phyloP scores from a whole-genome alignment of 2,113 vertebrate species.

The Crypturellus undulatus region DNA sequence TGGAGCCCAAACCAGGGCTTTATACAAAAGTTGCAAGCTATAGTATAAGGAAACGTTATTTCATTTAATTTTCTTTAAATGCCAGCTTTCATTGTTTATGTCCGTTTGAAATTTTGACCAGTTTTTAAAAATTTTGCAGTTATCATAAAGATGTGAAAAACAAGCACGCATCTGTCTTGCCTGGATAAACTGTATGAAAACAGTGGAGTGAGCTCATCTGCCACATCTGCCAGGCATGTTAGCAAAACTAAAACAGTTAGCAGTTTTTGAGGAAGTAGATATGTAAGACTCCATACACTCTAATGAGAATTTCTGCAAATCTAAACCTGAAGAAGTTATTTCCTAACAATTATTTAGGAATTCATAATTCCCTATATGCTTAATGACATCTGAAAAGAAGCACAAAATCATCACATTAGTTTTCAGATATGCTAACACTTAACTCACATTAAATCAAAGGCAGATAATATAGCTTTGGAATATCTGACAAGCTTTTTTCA shows the following conservation, averaged over 20 bases:
- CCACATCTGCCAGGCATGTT: neutral
- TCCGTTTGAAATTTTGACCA: neutral
- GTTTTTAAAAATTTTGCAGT: neutral
- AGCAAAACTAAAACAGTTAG: neutral
- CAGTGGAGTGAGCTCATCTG: neutral
- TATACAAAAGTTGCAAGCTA: neutral
- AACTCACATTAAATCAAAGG: neutral
- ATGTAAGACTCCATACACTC: neutral
- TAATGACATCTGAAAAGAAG: slow-evolving; percentile 18
- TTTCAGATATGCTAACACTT: slow-evolving; percentile 9
- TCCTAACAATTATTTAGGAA: neutral
- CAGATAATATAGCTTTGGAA: neutral
- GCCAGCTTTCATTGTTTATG: neutral
- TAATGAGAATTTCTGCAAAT: neutral
- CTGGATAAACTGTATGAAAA: neutral
- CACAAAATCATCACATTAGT: slow-evolving; percentile 25
- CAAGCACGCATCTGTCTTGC: neutral
- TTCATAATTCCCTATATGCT: neutral
- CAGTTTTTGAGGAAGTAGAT: neutral
- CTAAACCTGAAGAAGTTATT: neutral
- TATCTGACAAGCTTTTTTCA: neutral
- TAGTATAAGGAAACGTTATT: neutral
- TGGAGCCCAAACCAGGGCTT: neutral
- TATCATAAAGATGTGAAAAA: neutral
- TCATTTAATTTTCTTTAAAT: neutral